Conservation (phyloP, 2,113 vertebrate species). For the Seriola quinqueradiata region DNA sequence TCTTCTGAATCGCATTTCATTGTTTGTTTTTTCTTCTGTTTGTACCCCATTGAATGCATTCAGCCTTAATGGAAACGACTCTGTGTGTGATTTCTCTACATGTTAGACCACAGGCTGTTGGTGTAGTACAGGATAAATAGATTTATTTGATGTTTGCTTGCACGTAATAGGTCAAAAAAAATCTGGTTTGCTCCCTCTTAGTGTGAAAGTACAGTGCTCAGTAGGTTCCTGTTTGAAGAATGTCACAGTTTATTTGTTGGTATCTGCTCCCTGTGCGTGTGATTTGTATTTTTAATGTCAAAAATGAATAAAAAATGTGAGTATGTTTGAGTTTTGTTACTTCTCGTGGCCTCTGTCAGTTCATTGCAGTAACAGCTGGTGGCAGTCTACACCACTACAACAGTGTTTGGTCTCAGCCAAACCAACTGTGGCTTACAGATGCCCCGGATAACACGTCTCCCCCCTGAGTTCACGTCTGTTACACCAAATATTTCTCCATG, state of each 20-base stretch:
- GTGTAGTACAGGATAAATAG: slow-evolving; percentile 20
- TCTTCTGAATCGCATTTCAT: neutral
- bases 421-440: neutral
- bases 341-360: slow-evolving; percentile 30
- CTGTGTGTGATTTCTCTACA: neutral
- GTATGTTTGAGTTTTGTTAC: slow-evolving; percentile 16
- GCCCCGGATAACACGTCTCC: neutral
- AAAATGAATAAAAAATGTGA: slow-evolving; percentile 36
- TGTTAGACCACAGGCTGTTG: slow-evolving; percentile 16
- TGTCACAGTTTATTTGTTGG: slow-evolving; percentile 47
- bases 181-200: slow-evolving; percentile 27
- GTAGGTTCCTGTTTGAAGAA: slow-evolving; percentile 42
- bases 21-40: neutral
- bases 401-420: neutral
- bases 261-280: slow-evolving; percentile 23
- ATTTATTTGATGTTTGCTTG: slow-evolving; percentile 45
- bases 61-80: slow-evolving; percentile 59
- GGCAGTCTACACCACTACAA: slow-evolving; percentile 32
- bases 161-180: slow-evolving; percentile 20
- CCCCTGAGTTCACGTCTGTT: neutral
- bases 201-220: slow-evolving; percentile 23
- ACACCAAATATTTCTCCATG: neutral
- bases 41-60: slow-evolving; percentile 2
- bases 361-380: slow-evolving; percentile 28
- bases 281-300: slow-evolving; percentile 58